Conservation (phyloP, 2,113 vertebrate species). For the Percopsis transmontana region DNA sequence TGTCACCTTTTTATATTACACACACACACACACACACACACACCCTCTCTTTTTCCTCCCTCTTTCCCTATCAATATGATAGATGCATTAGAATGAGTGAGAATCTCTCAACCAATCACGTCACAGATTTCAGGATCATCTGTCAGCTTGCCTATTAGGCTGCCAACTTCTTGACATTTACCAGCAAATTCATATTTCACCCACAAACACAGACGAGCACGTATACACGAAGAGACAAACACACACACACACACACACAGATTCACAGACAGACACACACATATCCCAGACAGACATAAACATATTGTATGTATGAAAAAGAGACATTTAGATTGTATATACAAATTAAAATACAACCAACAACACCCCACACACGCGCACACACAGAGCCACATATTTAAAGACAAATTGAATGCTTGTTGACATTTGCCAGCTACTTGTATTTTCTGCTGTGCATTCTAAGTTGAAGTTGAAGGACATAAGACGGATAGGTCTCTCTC, state of each 20-base stretch:
- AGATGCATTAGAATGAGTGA: slow-evolving; percentile 67
- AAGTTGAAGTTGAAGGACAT: slow-evolving; percentile 66
- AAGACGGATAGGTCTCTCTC: slow-evolving; percentile 35
- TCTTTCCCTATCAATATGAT: slow-evolving; percentile 33
- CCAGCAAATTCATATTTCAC: slow-evolving; percentile 74
- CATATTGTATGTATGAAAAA: background rate
- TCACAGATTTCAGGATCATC: slow-evolving; percentile 70
- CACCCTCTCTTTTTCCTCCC: slow-evolving; percentile 9
- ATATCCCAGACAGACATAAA: slow-evolving; percentile 13
- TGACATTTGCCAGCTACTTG: slow-evolving; percentile 69
- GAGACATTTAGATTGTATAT: background rate
- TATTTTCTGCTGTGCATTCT: slow-evolving; percentile 63
- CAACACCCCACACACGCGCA: slow-evolving; percentile 15
- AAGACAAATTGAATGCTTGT: slow-evolving; percentile 62
- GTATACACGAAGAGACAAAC: slow-evolving; percentile 8
- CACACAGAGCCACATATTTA: slow-evolving; percentile 6
- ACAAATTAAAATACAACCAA: slow-evolving; percentile 37
- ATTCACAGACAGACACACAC: slow-evolving; percentile 6
- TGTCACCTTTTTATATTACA: slow-evolving; percentile 37
- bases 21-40: background rate
- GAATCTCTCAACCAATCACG: slow-evolving; percentile 68
- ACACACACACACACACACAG: background rate
- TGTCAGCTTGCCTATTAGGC: slow-evolving; percentile 69
- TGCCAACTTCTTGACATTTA: slow-evolving; percentile 78
- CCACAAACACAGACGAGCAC: slow-evolving; percentile 38